Conservation (phyloP, 2,113 vertebrate species). For the Pangasianodon hypophthalmus region DNA sequence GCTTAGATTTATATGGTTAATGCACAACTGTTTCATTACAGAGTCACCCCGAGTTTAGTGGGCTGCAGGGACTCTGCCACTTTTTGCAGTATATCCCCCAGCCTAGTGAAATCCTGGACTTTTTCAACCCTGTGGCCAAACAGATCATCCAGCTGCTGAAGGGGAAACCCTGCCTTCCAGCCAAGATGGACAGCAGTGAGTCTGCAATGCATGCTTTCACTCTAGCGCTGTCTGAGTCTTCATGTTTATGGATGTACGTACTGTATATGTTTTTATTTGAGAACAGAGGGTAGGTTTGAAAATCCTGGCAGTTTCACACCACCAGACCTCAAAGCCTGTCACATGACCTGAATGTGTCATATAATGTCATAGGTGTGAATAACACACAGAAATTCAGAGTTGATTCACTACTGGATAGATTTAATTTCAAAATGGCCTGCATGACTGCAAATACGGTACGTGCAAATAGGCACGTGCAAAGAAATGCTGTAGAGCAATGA, state of each 20-base stretch:
- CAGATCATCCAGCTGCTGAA: slow-evolving; percentile 78
- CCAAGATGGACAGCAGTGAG: slow-evolving; percentile 60
- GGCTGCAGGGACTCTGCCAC: slow-evolving; percentile 71
- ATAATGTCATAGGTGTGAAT: neutral
- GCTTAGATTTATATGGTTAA: neutral
- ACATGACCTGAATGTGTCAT: neutral
- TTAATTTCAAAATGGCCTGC: neutral
- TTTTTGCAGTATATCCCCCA: slow-evolving; percentile 76
- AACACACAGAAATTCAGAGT: neutral
- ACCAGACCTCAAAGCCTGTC: neutral
- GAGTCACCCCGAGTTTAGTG: slow-evolving; percentile 74
- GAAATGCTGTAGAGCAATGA: too few relatives aligned
- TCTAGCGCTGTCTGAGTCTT: neutral
- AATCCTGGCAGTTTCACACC: neutral
- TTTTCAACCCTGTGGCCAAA: slow-evolving; percentile 78
- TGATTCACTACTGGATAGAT: neutral
- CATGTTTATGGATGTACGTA: neutral
- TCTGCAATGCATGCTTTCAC: neutral
- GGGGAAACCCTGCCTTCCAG: slow-evolving; percentile 74
- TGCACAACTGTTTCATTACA: slow-evolving; percentile 44
- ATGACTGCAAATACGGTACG: neutral
- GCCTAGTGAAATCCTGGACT: slow-evolving; percentile 78
- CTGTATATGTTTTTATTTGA: neutral
- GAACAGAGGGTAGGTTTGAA: neutral
- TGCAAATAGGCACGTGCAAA: too few relatives aligned